Percentiles rank a stretch among this genome's conserved stretches.
Conservation (phyloP, 2,888 invertebrate species). For the Cyclophora punctaria region DNA sequence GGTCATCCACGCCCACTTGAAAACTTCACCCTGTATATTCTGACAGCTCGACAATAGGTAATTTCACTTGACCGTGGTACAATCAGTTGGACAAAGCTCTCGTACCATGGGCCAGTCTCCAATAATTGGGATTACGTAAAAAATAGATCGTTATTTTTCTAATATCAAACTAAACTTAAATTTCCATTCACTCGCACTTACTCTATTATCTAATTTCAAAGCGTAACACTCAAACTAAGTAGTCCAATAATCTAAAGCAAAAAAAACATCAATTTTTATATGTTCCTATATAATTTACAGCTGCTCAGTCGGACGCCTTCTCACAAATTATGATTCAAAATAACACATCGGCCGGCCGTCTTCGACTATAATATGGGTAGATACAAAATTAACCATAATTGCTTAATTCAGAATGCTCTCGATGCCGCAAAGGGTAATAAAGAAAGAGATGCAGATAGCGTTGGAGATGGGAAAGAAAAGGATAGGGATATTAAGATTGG, state of each 20-base stretch:
- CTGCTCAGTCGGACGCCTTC: slow-evolving; percentile 70
- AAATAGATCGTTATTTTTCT: too few species aligned
- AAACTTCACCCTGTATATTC: too few species aligned
- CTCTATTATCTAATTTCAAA: slow-evolving; percentile 3
- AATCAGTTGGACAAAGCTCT: too few species aligned
- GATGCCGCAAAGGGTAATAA: slow-evolving; percentile 25
- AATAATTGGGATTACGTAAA: too few species aligned
- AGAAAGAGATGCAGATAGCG: slow-evolving; percentile 37
- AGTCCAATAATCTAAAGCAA: slow-evolving; percentile 16
- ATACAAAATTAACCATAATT: slow-evolving; percentile 74
- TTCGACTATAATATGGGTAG: slow-evolving; percentile 60
- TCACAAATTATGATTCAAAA: slow-evolving; percentile 73
- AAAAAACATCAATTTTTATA: slow-evolving; percentile 18
- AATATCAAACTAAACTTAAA: too few species aligned
- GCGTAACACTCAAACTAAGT: slow-evolving; percentile 23
- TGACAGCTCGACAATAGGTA: too few species aligned
- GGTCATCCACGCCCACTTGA: too few species aligned
- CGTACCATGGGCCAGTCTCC: too few species aligned
- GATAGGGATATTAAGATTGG: slow-evolving; percentile 29
- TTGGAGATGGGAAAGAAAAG: slow-evolving; percentile 22
- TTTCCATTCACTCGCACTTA: too few species aligned
- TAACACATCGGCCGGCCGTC: slow-evolving; percentile 68
- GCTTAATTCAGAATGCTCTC: slow-evolving; percentile 63
- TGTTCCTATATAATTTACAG: slow-evolving; percentile 63
- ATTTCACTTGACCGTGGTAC: too few species aligned